Evolutionary conservation across 2,797 vertebrate species (phyloP).

Genomic region (Chiloscyllium punctatum): DNA sequence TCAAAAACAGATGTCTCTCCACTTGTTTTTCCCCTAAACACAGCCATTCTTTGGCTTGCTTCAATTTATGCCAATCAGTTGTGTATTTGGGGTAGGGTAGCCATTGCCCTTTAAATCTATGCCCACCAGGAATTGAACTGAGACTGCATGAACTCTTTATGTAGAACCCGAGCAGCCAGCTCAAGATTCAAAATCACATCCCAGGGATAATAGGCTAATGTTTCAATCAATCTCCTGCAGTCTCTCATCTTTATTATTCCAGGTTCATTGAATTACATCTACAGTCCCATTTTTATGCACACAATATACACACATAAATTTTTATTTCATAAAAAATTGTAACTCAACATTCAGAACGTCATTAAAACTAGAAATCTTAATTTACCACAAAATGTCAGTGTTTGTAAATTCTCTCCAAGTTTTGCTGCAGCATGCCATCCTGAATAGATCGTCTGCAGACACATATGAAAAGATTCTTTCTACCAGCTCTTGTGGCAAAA

Average conservation of each 20-base stretch:
- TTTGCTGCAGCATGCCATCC: slow-evolving; percentile 26
- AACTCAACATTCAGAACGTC: neutral
- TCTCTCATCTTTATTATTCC: neutral
- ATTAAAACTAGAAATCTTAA: neutral
- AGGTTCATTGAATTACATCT: neutral
- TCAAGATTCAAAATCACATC: neutral
- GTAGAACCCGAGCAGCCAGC: neutral
- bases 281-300: neutral
- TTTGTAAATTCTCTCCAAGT: slow-evolving; percentile 29
- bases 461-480: slow-evolving; percentile 33
- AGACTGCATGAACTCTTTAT: neutral
- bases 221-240: neutral
- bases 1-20: neutral
- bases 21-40: neutral
- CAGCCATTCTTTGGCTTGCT: neutral
- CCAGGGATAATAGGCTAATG: neutral
- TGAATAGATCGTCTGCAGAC: neutral
- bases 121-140: neutral
- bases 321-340: neutral
- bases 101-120: neutral
- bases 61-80: neutral
- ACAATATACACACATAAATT: neutral
- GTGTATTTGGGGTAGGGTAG: too few species aligned
- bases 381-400: slow-evolving; percentile 32
- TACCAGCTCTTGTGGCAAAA: slow-evolving; percentile 19